These are phyloP conservation scores for Trichoplusia ni DNA, from an alignment of 1,140 invertebrate genomes.

Conservation along the genomic window DNA sequence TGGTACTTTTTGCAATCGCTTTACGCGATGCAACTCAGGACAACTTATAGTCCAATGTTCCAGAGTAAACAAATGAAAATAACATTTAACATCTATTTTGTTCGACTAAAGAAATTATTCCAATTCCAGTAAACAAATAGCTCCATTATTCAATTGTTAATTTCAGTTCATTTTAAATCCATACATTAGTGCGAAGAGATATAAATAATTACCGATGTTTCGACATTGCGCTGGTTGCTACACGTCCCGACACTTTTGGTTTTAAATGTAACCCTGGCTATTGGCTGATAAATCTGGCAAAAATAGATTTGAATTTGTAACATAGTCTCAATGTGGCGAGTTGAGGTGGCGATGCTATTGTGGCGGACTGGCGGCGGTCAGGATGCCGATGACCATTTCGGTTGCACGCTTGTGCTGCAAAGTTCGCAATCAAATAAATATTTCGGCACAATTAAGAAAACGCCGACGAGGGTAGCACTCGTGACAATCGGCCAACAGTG, in stretches of 20 bases:
- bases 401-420: conserved; percentile 75
- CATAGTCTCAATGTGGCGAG: conserved; percentile 25
- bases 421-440: conserved; percentile 81
- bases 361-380: conserved; percentile 65
- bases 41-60: not conserved
- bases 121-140: conserved; percentile 2
- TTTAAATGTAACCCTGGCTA: not conserved
- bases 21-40: not conserved
- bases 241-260: not conserved
- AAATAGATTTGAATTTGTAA: conserved; percentile 42
- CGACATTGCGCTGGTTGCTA: not conserved
- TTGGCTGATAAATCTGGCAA: conserved; percentile 12
- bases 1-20: not conserved
- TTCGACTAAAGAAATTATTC: conserved; percentile 1
- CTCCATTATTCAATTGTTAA: conserved; percentile 1
- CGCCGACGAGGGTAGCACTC: conserved; percentile 77
- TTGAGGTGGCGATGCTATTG: conserved; percentile 56
- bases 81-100: not conserved
- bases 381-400: conserved; percentile 81
- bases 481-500: conserved; percentile 65
- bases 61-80: not conserved
- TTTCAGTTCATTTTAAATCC: conserved; percentile 9
- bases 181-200: not conserved
- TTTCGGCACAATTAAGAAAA: conserved; percentile 82
- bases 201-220: not conserved